Evolutionary conservation across 2,888 invertebrate genomes (phyloP), one percentile per base, ranked within the genome.

Genomic region (Cacoxenus indagator): DNA sequence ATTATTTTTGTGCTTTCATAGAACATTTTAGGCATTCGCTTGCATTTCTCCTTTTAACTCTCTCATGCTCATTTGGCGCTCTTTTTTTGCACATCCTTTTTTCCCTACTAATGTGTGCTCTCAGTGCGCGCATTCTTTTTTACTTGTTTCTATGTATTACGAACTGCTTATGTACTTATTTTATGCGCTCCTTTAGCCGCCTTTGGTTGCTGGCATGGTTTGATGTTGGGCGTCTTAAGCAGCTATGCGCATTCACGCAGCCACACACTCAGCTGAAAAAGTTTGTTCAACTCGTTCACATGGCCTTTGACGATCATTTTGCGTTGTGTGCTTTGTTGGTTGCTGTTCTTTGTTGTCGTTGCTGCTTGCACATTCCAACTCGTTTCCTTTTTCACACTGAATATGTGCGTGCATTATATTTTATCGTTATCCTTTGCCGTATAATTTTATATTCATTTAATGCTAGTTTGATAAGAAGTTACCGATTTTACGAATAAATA

Each of bases 181-280:
- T 67, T 67, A 66, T 46, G 22, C 6, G 64, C 48, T 51, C 46
- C 48, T 65, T 54, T 17, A 5, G 43, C 51, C 11, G 46, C 51
- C 51, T 37, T 31, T n/a, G 22, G 24, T 43, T 4, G 46, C 48
- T 29, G 24, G 17, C 65, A 65, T 24, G 70, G 71, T 67, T 61
- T 73, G 67, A 26, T 68, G 70, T 66, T 68, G 68, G 73, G 68
- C 69, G 67, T 76, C 78, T 73, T 75, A 71, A 75, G 70, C 61
- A 74, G 65, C 64, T 70, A 19, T 37, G 22, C 19, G 27, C 29
- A 27, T n/a, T 57, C 6, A 26, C 29, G n/a, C n/a, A n/a, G n/a
- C n/a, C n/a, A 48, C 29, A 45, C 45, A 45, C 17, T 24, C 59
- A 37, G 4, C 59, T n/a, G n/a, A 43, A 43, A 62, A 45, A 29